A percentile compares a stretch with the other conserved stretches of the same genome.
Conservation (phyloP, 2,113 vertebrate species). For the Genyomyrus donnyi region DNA sequence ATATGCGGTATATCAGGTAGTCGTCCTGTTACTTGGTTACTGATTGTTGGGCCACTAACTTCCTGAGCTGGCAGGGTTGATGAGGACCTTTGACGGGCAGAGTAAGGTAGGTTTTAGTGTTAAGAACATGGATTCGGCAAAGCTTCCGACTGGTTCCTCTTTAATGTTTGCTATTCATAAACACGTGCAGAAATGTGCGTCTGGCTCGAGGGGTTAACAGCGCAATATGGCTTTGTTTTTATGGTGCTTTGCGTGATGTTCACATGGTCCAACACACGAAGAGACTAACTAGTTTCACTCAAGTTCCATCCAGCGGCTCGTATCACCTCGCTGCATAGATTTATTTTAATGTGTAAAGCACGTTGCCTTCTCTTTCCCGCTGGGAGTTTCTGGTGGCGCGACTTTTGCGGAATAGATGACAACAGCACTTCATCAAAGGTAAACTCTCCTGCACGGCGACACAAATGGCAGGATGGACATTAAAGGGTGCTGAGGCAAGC, state of each 20-base stretch:
- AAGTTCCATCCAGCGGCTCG: neutral
- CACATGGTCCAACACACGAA: neutral
- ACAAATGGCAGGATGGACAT: neutral
- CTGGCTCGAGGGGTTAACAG: neutral
- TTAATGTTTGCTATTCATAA: neutral
- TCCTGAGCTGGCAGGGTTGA: neutral
- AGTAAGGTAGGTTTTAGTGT: neutral
- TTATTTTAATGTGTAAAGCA: neutral
- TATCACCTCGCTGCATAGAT: neutral
- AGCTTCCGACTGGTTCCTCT: neutral
- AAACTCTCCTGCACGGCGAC: neutral
- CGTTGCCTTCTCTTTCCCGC: neutral
- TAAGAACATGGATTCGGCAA: neutral
- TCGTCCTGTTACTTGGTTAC: neutral
- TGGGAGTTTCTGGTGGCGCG: neutral
- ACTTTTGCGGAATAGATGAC: constrained; percentile 5
- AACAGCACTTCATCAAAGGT: constrained; percentile 2
- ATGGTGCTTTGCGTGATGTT: neutral
- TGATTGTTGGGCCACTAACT: neutral
- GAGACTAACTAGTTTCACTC: neutral
- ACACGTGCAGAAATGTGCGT: neutral
- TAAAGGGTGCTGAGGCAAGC: constrained; percentile 1
- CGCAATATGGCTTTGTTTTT: neutral
- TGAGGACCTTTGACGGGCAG: neutral
- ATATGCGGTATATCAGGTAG: neutral